Conservation (phyloP, 2,888 invertebrate genomes). For the Mimumesa dahlbomi region DNA sequence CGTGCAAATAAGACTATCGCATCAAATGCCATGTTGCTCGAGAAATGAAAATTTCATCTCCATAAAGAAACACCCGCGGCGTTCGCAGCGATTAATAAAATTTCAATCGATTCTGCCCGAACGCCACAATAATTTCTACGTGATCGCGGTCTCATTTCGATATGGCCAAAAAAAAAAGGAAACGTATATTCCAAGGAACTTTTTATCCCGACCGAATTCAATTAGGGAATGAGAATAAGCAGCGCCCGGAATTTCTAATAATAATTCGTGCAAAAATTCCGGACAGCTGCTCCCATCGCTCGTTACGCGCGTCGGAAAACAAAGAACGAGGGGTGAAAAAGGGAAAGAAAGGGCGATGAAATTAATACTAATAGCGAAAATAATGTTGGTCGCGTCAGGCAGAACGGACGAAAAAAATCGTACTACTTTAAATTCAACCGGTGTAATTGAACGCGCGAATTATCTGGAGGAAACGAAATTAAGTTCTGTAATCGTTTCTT, state of each 20-base stretch:
- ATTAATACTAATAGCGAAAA: constrained; percentile 10
- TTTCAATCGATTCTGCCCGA: no score
- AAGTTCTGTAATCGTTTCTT: no score
- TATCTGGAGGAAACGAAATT: constrained; percentile 14
- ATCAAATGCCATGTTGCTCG: no score
- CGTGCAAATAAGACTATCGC: no score
- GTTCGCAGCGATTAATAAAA: no score
- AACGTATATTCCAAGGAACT: neutral
- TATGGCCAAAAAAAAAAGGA: no score
- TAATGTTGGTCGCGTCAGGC: neutral
- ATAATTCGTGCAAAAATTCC: constrained; percentile 14
- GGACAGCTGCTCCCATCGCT: neutral
- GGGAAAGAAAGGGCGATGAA: neutral
- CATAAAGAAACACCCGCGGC: no score
- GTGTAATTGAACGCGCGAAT: constrained; percentile 18
- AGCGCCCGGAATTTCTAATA: constrained; percentile 17
- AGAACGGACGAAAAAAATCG: neutral
- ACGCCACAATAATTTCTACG: no score
- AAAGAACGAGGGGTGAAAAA: neutral
- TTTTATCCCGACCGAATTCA: neutral
- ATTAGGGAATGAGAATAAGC: constrained; percentile 12
- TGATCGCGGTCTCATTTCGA: no score
- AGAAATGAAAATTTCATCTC: no score
- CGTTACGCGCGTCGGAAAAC: neutral
- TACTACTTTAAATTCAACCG: neutral